Percentiles rank a stretch among this genome's conserved stretches.
Conservation (phyloP, 2,797 vertebrate genomes). For the Paratrypauchen microcephalus region DNA sequence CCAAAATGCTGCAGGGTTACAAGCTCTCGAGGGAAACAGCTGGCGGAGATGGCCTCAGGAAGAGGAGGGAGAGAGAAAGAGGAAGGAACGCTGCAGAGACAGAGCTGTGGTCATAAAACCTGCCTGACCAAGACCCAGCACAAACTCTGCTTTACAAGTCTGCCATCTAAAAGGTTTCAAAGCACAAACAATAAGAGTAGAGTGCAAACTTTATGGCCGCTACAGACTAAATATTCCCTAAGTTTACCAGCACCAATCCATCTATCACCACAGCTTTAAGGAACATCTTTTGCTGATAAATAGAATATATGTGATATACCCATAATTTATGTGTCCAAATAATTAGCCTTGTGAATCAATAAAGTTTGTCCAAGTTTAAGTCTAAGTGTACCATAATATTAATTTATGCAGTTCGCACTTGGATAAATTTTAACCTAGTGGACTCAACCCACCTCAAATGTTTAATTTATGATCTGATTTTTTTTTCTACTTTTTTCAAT, state of each 20-base stretch:
- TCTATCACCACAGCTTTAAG: background rate
- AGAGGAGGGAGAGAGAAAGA: slow-evolving; percentile 30
- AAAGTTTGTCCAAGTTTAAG: too few relatives aligned
- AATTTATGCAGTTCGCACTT: too few relatives aligned
- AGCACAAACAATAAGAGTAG: background rate
- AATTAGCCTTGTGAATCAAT: too few relatives aligned
- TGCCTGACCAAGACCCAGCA: slow-evolving; percentile 73
- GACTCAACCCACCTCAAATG: background rate
- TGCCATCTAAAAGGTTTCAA: slow-evolving; percentile 27
- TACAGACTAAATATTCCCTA: background rate
- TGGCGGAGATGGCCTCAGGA: slow-evolving; percentile 45
- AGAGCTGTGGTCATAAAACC: slow-evolving; percentile 70
- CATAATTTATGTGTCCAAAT: too few relatives aligned
- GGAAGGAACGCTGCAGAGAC: slow-evolving; percentile 55
- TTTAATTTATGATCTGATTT: background rate
- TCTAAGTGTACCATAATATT: too few relatives aligned
- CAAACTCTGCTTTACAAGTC: slow-evolving; percentile 57
- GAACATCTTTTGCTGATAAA: background rate
- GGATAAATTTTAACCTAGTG: too few relatives aligned
- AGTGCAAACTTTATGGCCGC: background rate
- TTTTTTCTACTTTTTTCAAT: too few relatives aligned
- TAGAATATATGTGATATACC: too few relatives aligned
- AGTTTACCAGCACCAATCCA: background rate
- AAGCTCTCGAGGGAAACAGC: slow-evolving; percentile 64
- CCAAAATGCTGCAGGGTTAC: slow-evolving; percentile 44